phyloP scores from a whole-genome alignment of 2,113 vertebrate genomes.

The Coryphaenoides rupestris region DNA sequence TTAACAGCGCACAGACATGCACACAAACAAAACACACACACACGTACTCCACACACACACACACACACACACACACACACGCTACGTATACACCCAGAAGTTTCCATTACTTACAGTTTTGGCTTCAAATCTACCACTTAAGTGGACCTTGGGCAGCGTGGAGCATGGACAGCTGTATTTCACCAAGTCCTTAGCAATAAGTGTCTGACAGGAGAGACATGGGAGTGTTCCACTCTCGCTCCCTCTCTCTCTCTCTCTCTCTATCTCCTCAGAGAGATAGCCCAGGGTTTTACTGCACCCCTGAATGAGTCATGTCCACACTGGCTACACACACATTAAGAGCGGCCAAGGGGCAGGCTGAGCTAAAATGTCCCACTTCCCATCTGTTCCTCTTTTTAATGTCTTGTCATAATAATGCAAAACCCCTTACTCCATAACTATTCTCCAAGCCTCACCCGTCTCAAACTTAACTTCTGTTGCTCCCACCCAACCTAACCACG shows the following conservation, averaged over 20 bases:
- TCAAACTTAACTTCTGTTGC: too few species aligned
- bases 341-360: too few species aligned
- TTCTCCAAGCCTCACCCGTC: too few species aligned
- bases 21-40: constrained; percentile 9
- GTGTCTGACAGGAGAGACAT: constrained; percentile 20
- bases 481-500: too few species aligned
- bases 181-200: constrained; percentile 16
- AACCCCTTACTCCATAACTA: too few species aligned
- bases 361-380: too few species aligned
- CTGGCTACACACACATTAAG: too few species aligned
- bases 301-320: too few species aligned
- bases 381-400: too few species aligned
- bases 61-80: background rate
- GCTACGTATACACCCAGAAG: background rate
- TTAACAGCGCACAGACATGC: background rate
- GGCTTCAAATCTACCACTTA: constrained; percentile 39
- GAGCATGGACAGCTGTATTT: constrained; percentile 19
- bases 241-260: too few species aligned
- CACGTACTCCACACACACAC: constrained; percentile 15
- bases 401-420: too few species aligned
- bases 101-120: constrained; percentile 50
- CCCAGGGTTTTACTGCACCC: background rate
- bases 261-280: constrained; percentile 15
- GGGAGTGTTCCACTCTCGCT: constrained; percentile 31
- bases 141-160: constrained; percentile 28